Evolutionary conservation across 2,797 vertebrate genomes (phyloP).

Genomic region (Acrocephalus scirpaceus): DNA sequence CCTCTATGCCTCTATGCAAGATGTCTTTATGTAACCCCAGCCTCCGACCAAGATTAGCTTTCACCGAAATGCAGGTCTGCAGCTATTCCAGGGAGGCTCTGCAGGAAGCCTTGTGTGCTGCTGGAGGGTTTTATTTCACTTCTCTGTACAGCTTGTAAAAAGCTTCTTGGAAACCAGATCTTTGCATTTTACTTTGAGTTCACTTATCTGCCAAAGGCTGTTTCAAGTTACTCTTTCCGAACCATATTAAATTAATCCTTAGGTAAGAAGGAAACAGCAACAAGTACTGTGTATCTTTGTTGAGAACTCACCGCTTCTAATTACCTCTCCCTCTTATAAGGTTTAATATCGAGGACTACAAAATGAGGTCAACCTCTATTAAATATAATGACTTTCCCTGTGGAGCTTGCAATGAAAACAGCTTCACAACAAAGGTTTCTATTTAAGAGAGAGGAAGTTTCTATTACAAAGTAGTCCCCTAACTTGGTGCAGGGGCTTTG

Average conservation of each 20-base stretch:
- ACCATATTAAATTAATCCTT: neutral
- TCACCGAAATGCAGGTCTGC: neutral
- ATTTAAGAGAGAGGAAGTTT: neutral
- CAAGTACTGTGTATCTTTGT: neutral
- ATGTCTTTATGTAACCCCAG: neutral
- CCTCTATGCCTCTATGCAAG: neutral
- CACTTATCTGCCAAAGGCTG: neutral
- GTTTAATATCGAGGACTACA: neutral
- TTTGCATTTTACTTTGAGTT: neutral
- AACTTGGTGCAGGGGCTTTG: neutral
- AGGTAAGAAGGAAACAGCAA: neutral
- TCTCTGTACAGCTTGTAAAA: slow-evolving; percentile 10
- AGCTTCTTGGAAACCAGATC: slow-evolving; percentile 51
- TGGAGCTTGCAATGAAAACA: slow-evolving; percentile 22
- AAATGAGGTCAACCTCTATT: slow-evolving; percentile 37
- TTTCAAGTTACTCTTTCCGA: slow-evolving; percentile 54
- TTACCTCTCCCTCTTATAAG: neutral
- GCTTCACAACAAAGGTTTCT: slow-evolving; percentile 42
- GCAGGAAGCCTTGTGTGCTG: neutral
- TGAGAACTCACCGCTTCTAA: neutral
- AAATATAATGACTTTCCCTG: slow-evolving; percentile 16
- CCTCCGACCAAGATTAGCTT: neutral
- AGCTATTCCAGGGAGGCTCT: neutral
- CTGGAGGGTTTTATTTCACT: neutral
- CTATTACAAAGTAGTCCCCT: neutral